These are phyloP conservation scores for Acrocephalus scirpaceus DNA, from an alignment of 2,797 vertebrate genomes.

Conservation along the genomic window DNA sequence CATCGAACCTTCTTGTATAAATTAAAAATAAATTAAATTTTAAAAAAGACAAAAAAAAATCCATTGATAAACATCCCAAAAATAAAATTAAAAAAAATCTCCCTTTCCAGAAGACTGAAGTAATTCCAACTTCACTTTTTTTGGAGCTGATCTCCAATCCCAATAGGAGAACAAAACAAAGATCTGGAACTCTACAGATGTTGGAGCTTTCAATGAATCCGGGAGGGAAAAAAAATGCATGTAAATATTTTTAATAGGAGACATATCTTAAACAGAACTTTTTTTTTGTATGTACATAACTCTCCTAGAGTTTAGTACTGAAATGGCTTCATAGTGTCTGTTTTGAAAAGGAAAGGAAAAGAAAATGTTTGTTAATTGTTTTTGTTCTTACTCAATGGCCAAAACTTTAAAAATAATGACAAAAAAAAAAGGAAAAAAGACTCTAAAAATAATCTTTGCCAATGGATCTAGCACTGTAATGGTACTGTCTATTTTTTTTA, in stretches of 20 bases:
- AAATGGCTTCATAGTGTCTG: slow-evolving; percentile 73
- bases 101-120: slow-evolving; percentile 32
- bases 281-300: slow-evolving; percentile 78
- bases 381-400: slow-evolving; percentile 79
- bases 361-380: slow-evolving; percentile 86
- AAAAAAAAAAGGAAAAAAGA: slow-evolving; percentile 54
- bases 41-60: neutral
- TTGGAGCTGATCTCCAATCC: slow-evolving; percentile 6
- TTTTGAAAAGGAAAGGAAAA: neutral
- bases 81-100: neutral
- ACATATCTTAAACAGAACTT: slow-evolving; percentile 71
- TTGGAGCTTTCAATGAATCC: slow-evolving; percentile 16
- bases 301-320: slow-evolving; percentile 76
- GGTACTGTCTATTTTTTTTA: slow-evolving; percentile 88
- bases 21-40: neutral
- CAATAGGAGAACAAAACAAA: neutral
- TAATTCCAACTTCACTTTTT: neutral
- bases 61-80: neutral
- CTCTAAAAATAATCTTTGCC: slow-evolving; percentile 79
- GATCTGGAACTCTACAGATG: neutral
- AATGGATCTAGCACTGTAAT: slow-evolving; percentile 90
- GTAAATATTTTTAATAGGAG: slow-evolving; percentile 82
- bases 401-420: slow-evolving; percentile 80
- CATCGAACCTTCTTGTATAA: slow-evolving; percentile 43
- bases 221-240: slow-evolving; percentile 70